Percentiles rank a stretch among this genome's conserved stretches.
phyloP scores from a whole-genome alignment of 35 echinoderm and acorn worm species.

The Apostichopus japonicus region DNA sequence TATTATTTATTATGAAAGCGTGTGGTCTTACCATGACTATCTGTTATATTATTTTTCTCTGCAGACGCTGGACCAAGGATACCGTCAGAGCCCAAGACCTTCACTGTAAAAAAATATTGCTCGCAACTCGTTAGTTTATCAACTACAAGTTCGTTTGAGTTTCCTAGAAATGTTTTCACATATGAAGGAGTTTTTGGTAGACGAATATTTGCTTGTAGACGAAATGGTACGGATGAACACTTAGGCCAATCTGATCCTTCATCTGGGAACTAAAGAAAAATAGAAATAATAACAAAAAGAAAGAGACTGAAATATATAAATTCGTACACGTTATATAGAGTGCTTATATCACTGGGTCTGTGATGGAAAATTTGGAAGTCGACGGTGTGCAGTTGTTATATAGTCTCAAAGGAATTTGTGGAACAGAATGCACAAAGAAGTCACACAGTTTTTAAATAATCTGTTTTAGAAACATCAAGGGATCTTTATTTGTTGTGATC shows the following conservation, averaged over 20 bases:
- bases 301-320: not conserved
- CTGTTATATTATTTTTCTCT: not conserved
- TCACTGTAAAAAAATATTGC: not conserved
- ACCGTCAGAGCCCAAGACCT: not conserved
- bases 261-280: not conserved
- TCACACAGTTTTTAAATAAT: too few species aligned
- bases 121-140: not conserved
- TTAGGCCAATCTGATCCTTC: not conserved
- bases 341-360: too few species aligned
- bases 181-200: not conserved
- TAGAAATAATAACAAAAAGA: not conserved
- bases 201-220: not conserved
- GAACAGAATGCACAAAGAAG: too few species aligned
- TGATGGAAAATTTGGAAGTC: too few species aligned
- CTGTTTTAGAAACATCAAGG: too few species aligned
- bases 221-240: constrained; percentile 5
- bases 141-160: not conserved
- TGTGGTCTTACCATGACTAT: not conserved
- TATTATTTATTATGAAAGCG: not conserved
- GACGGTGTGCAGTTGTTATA: too few species aligned
- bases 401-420: too few species aligned
- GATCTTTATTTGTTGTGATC: too few species aligned
- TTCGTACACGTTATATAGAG: not conserved
- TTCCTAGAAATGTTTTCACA: not conserved
- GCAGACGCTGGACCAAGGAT: not conserved